Base-by-base conservation (phyloP, 2,888 invertebrate species). In the Cacoxenus indagator region DNA sequence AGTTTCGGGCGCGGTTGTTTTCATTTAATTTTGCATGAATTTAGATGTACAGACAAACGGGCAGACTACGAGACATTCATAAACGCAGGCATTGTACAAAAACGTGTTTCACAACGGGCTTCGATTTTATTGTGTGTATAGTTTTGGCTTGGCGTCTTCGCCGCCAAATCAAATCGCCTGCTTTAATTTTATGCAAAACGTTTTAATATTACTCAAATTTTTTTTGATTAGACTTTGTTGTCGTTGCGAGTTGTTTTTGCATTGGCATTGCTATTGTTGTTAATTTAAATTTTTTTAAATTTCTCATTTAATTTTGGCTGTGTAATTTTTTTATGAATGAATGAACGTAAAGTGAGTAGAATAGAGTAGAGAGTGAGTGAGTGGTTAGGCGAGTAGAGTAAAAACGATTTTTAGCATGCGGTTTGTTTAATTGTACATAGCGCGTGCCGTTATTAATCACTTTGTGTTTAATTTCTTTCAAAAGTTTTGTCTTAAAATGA, bases 111-210 rank as follows among this genome's bases (percentile, higher is more conserved):
- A 2, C 8, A 11, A 37, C 37, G 37, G 37, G 11, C 37, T 11
- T 37, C 37, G 5, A n/a, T 37, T 8, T 37, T 8, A 11, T 8
- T 37, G 37, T 37, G 5, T 37, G 11, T 37, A 37, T 11, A 37
- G 37, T 37, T 11, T 37, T 11, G 37, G 11, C 11, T 37, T 37
- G 5, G 37, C 37, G 11, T 37, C n/a, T n/a, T n/a, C n/a, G n/a
- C n/a, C n/a, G n/a, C n/a, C n/a, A n/a, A n/a, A n/a, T 37, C 37
- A 37, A 37, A 37, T 37, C 37, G 11, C 5, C n/a, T 46, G 6
- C 6, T 46, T 51, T 65, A 65, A 54, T 5, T 65, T 65, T 31
- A 65, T 65, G 65, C 65, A 51, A 54, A 65, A 65, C 54, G 54
- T 43, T 65, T 64, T 51, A 22, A 31, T 26, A 17, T 45, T 62